Evolutionary conservation across 2,888 invertebrate species (phyloP).

Genomic region (Oscheius sp.): DNA sequence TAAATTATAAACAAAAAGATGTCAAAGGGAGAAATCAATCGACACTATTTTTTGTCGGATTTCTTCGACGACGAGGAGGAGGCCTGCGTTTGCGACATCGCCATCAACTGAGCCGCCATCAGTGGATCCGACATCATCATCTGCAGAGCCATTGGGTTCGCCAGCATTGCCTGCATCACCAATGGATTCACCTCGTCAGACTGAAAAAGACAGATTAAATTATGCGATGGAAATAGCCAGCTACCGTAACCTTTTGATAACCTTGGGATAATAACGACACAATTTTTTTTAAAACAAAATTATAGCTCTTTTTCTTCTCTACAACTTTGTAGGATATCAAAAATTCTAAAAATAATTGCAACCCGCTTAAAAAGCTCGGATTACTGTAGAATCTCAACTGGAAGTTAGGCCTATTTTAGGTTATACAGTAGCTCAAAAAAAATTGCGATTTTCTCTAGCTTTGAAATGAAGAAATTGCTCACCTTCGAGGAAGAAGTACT

Average conservation of each 20-base stretch:
- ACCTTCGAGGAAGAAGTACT: conserved; percentile 18
- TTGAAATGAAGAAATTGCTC: background rate
- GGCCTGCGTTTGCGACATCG: background rate
- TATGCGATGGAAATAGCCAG: too few species aligned
- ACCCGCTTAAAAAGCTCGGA: too few species aligned
- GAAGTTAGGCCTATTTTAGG: too few species aligned
- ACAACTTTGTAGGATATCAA: too few species aligned
- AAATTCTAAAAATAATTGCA: too few species aligned
- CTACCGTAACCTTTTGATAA: too few species aligned
- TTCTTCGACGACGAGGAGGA: conserved; percentile 17
- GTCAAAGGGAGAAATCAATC: too few species aligned
- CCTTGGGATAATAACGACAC: too few species aligned
- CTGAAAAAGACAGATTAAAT: conserved; percentile 2
- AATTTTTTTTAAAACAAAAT: background rate
- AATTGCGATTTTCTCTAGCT: background rate
- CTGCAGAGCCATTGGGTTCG: conserved; percentile 28
- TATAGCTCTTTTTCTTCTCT: too few species aligned
- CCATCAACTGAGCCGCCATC: conserved; percentile 2
- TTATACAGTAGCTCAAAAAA: too few species aligned
- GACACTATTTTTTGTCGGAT: background rate
- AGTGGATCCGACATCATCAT: conserved; percentile 32
- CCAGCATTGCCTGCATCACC: conserved; percentile 31
- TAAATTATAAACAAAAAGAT: too few species aligned
- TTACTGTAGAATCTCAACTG: too few species aligned
- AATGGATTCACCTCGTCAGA: conserved; percentile 38